Evolutionary conservation across 1,140 invertebrate genomes (phyloP).

Genomic region (Ganaspis sp.): DNA sequence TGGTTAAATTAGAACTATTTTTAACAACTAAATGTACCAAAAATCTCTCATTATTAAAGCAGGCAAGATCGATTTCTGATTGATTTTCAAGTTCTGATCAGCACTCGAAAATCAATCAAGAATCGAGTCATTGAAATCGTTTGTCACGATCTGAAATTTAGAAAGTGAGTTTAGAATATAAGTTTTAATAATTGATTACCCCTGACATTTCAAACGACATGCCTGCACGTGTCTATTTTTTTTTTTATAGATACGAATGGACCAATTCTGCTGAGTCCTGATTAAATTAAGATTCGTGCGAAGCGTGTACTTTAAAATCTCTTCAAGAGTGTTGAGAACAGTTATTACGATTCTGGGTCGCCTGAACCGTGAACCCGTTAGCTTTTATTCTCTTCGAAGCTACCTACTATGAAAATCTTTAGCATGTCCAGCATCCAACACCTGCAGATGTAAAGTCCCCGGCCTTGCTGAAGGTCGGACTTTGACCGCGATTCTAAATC

Average conservation of each 20-base stretch:
- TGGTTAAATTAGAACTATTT: no score
- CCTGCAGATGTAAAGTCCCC: neutral
- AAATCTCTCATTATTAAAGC: no score
- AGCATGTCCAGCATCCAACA: neutral
- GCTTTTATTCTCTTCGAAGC: neutral
- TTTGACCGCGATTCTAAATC: neutral
- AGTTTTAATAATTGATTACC: no score
- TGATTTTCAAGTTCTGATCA: no score
- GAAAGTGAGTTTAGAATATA: no score
- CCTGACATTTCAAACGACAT: no score
- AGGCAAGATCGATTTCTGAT: no score
- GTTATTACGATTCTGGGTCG: conserved; percentile 24
- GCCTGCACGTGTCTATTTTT: neutral
- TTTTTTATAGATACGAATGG: neutral
- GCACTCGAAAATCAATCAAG: no score
- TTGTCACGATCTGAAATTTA: no score
- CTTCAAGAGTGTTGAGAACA: neutral
- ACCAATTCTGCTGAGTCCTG: neutral
- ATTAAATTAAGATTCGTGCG: neutral
- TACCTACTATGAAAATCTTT: neutral
- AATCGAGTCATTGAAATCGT: no score
- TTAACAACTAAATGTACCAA: no score
- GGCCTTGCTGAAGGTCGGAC: conserved; percentile 6
- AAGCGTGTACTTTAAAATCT: neutral
- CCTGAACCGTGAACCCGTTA: neutral